Evolutionary conservation across 2,113 vertebrate species (phyloP).

Genomic region (Varanus salvator): DNA sequence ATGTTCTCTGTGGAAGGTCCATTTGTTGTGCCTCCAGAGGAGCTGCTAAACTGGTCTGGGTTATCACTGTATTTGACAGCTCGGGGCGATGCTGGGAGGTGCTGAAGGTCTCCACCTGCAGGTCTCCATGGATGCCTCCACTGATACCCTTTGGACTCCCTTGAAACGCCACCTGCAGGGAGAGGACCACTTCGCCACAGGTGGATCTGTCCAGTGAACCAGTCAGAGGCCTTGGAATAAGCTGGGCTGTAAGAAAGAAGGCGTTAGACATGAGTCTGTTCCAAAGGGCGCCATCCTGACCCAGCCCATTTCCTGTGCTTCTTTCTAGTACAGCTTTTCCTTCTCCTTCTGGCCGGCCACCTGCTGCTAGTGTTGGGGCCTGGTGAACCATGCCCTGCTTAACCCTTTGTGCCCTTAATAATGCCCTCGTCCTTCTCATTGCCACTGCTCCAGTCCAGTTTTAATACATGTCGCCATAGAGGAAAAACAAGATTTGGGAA

Average conservation of each 20-base stretch:
- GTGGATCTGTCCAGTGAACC: background rate
- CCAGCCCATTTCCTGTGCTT: no score
- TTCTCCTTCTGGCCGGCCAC: no score
- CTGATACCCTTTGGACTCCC: background rate
- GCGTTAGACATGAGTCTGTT: background rate
- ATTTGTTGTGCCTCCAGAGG: background rate
- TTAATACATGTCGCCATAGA: background rate
- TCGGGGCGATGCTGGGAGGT: background rate
- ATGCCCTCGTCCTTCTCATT: no score
- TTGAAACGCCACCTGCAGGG: no score
- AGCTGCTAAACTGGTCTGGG: background rate
- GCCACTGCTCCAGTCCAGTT: no score
- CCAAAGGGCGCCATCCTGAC: background rate
- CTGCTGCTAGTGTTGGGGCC: no score
- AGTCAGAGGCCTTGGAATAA: background rate
- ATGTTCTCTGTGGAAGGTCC: background rate
- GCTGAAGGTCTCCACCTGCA: background rate
- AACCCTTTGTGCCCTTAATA: no score
- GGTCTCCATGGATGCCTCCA: background rate
- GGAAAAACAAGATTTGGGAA: background rate
- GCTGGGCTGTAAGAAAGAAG: background rate
- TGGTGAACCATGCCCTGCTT: no score
- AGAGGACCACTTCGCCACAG: background rate
- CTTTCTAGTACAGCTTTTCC: no score
- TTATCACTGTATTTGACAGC: background rate